A percentile compares a stretch with the other conserved stretches of the same genome.
phyloP scores from a whole-genome alignment of 1,140 invertebrate species.

The Neuroterus valhalla region DNA sequence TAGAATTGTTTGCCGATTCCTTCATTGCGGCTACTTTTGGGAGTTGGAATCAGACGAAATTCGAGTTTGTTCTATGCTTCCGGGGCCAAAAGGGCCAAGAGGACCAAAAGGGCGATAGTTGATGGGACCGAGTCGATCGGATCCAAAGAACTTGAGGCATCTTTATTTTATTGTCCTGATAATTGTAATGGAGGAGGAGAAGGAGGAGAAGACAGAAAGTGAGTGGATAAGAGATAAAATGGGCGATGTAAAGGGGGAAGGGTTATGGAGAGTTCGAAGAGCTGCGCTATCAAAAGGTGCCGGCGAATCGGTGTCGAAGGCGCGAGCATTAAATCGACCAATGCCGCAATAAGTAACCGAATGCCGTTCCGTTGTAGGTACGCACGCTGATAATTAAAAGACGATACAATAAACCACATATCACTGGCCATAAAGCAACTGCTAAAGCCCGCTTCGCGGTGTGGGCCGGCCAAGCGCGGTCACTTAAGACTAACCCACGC shows the following conservation, averaged over 20 bases:
- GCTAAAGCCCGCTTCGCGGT: constrained; percentile 39
- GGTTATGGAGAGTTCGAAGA: constrained; percentile 36
- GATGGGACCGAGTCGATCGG: too few relatives aligned
- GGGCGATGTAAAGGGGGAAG: constrained; percentile 30
- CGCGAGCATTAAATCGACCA: constrained; percentile 65
- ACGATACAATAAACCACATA: constrained; percentile 75
- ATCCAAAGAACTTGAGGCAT: too few relatives aligned
- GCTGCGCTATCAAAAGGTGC: constrained; percentile 63
- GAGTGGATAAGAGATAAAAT: constrained; percentile 45
- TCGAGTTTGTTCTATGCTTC: background rate
- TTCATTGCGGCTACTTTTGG: constrained; percentile 30
- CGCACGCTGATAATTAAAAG: constrained; percentile 75
- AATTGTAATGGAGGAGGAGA: background rate
- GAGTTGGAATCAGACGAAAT: background rate
- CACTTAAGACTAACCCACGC: constrained; percentile 71
- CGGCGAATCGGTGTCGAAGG: constrained; percentile 57
- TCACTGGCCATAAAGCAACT: constrained; percentile 73
- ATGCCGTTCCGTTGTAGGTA: constrained; percentile 73
- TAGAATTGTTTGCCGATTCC: constrained; percentile 47
- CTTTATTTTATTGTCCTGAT: too few relatives aligned
- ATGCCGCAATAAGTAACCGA: constrained; percentile 70
- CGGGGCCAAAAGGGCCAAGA: background rate
- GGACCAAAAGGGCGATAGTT: background rate
- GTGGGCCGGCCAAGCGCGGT: constrained; percentile 53
- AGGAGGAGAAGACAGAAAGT: background rate